Percentiles rank a stretch among this genome's conserved stretches.
Evolutionary conservation across 2,113 vertebrate species (phyloP).

Genomic region (Scophthalmus maximus): DNA sequence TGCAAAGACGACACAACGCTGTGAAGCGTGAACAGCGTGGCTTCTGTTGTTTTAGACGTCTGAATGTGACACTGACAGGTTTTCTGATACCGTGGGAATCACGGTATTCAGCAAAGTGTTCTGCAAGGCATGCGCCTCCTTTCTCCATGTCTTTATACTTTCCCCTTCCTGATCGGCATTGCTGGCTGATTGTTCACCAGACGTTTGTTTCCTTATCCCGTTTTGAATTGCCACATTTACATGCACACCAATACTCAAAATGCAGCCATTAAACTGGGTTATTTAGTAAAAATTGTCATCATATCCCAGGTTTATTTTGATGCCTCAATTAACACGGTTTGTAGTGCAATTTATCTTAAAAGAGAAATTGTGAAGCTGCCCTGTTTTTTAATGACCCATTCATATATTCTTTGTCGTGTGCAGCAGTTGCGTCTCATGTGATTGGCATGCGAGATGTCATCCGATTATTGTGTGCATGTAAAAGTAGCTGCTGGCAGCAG

Average conservation of each 20-base stretch:
- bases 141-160: constrained; percentile 52
- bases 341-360: too few relatives aligned
- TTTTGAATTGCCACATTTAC: constrained; percentile 62
- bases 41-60: constrained; percentile 53
- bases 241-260: constrained; percentile 57
- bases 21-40: constrained; percentile 45
- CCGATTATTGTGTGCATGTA: constrained; percentile 63
- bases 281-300: too few relatives aligned
- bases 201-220: constrained; percentile 57
- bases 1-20: constrained; percentile 22
- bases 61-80: constrained; percentile 66
- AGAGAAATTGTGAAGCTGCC: too few relatives aligned
- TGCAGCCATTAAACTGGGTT: background rate
- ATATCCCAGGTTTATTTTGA: too few relatives aligned
- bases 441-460: background rate
- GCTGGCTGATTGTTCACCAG: constrained; percentile 67
- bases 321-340: too few relatives aligned
- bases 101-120: constrained; percentile 62
- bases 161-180: constrained; percentile 62
- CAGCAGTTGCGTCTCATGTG: constrained; percentile 12
- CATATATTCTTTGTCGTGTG: too few relatives aligned
- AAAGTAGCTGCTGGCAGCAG: constrained; percentile 59
- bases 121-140: constrained; percentile 72
- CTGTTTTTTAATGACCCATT: too few relatives aligned
- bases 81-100: constrained; percentile 71